Percentiles rank a stretch among this genome's conserved stretches.
Conservation (phyloP, 2,113 vertebrate genomes). For the Elephas maximus region DNA sequence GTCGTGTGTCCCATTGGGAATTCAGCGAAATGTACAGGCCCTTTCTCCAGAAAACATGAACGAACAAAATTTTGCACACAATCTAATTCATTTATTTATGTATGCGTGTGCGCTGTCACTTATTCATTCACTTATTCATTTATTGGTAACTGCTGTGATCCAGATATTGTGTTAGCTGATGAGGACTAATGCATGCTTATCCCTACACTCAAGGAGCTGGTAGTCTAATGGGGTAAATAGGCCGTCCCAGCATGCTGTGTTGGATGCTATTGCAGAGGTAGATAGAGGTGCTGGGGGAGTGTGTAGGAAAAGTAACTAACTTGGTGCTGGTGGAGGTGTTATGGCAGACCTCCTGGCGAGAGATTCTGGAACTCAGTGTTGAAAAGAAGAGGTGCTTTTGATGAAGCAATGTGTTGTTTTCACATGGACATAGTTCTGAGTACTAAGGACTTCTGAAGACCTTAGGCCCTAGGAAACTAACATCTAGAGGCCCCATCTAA, state of each 20-base stretch:
- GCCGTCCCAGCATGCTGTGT: not conserved
- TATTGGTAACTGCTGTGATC: not conserved
- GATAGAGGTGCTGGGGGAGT: not conserved
- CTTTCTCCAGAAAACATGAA: not conserved
- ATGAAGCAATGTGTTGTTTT: not conserved
- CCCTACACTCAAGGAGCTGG: not conserved
- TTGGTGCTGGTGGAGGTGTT: not conserved
- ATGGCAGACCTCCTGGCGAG: not conserved
- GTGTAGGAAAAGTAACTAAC: not conserved
- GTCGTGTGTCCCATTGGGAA: not conserved
- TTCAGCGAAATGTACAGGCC: not conserved
- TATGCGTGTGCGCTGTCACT: not conserved
- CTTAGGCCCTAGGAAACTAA: not conserved
- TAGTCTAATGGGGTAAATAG: not conserved
- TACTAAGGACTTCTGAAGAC: not conserved
- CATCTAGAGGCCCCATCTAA: not conserved
- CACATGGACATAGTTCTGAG: not conserved
- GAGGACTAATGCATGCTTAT: not conserved
- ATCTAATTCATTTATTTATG: not conserved
- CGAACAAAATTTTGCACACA: not conserved
- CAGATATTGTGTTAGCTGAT: not conserved
- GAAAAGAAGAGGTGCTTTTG: not conserved
- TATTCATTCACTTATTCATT: not conserved
- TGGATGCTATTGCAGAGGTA: not conserved
- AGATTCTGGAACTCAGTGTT: not conserved